These are phyloP conservation scores for Leucoraja ocellata DNA, from an alignment of 2,797 vertebrate genomes.

Conservation along the genomic window DNA sequence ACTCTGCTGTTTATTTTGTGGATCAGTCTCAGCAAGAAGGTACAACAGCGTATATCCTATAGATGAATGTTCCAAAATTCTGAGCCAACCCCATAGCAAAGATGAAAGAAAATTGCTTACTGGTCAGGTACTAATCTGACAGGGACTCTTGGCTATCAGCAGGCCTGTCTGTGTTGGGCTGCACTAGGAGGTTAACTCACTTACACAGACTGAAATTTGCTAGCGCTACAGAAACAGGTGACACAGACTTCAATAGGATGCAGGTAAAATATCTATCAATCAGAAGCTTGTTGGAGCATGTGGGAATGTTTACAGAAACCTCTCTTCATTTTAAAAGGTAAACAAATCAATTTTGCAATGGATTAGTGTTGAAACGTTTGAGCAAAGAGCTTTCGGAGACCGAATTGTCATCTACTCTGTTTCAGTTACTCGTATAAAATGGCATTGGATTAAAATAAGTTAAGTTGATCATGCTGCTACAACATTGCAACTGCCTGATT, in stretches of 20 bases:
- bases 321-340: neutral
- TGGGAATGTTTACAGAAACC: neutral
- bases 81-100: neutral
- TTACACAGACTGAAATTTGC: neutral
- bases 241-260: neutral
- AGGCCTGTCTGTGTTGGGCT: neutral
- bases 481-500: neutral
- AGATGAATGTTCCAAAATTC: neutral
- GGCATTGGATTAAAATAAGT: neutral
- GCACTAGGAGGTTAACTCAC: neutral
- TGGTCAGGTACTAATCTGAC: neutral
- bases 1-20: neutral
- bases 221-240: neutral
- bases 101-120: neutral
- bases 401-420: neutral
- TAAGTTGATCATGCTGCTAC: neutral
- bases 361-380: neutral
- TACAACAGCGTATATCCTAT: neutral
- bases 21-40: neutral
- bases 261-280: neutral
- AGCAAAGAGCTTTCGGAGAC: neutral
- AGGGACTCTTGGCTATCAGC: neutral
- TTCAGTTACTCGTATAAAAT: neutral
- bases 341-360: neutral
- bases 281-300: neutral